These are phyloP conservation scores for Notothenia rossii DNA, from an alignment of 2,113 vertebrate species.

Conservation along the genomic window DNA sequence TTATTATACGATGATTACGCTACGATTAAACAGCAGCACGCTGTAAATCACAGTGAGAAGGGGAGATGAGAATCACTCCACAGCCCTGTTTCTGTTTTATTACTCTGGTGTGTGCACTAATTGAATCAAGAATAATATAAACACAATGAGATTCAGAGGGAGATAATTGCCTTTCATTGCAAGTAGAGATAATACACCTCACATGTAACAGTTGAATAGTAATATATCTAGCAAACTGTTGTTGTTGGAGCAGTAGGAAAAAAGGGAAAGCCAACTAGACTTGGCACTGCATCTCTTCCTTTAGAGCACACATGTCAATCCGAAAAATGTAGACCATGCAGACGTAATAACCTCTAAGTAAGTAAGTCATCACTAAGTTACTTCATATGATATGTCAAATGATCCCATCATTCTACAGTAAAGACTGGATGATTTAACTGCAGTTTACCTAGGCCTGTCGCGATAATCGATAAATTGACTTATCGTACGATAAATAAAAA, in stretches of 20 bases:
- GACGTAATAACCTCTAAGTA: conserved; percentile 1
- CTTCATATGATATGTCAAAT: not conserved
- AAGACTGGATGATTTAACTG: not conserved
- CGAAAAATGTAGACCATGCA: conserved; percentile 2
- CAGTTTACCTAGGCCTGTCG: conserved; percentile 4
- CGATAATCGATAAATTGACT: too few relatives aligned
- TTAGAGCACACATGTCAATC: not conserved
- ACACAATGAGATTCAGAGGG: conserved; percentile 43
- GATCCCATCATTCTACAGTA: not conserved
- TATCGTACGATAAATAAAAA: too few relatives aligned
- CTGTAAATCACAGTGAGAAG: conserved; percentile 53
- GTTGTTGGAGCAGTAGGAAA: not conserved
- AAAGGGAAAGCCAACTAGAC: conserved; percentile 9
- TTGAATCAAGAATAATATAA: conserved; percentile 62
- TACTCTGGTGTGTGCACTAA: conserved; percentile 41
- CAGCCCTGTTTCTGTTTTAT: conserved; percentile 38
- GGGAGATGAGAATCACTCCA: conserved; percentile 53
- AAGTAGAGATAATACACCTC: conserved; percentile 12
- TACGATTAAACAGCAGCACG: conserved; percentile 52
- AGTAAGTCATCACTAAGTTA: too few relatives aligned
- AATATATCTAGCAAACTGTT: conserved; percentile 4
- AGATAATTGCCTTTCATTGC: conserved; percentile 36
- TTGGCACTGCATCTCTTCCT: conserved; percentile 9
- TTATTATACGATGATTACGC: conserved; percentile 72
- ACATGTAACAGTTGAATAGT: conserved; percentile 23